phyloP scores from a whole-genome alignment of 2,113 vertebrate genomes.

The Limanda limanda region DNA sequence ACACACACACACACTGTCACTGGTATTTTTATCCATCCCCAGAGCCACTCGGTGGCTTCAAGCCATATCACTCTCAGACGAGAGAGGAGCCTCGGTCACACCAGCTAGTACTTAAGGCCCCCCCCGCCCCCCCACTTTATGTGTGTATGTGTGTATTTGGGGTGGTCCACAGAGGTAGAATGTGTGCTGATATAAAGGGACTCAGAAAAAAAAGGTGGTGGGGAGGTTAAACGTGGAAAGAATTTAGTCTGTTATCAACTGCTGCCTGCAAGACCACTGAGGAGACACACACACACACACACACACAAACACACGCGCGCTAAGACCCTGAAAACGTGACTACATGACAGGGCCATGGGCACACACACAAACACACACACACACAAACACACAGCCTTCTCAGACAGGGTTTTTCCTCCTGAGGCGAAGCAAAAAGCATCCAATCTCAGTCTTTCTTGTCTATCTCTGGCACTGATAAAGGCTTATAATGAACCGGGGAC shows the following conservation, averaged over 20 bases:
- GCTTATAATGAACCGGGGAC: conserved; percentile 79
- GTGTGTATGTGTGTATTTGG: conserved; percentile 31
- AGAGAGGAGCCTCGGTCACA: conserved; percentile 70
- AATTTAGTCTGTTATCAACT: conserved; percentile 75
- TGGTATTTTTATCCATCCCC: conserved; percentile 79
- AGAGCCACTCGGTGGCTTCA: conserved; percentile 67
- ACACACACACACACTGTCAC: conserved; percentile 53
- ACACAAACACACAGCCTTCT: conserved; percentile 40
- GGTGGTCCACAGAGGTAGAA: conserved; percentile 54
- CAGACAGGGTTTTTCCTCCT: conserved; percentile 67
- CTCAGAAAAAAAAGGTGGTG: conserved; percentile 35
- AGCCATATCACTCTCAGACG: conserved; percentile 76
- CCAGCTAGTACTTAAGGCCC: conserved; percentile 67
- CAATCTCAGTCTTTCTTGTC: conserved; percentile 79
- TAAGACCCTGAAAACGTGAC: conserved; percentile 57
- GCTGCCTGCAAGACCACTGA: conserved; percentile 59
- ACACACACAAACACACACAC: conserved; percentile 6
- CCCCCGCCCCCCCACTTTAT: neutral
- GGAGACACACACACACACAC: conserved; percentile 17
- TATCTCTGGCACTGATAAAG: conserved; percentile 79
- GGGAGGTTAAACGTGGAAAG: conserved; percentile 70
- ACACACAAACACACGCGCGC: conserved; percentile 29
- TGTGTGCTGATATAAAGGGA: conserved; percentile 62
- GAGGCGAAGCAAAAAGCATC: conserved; percentile 70
- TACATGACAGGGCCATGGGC: conserved; percentile 57